These are phyloP conservation scores for Drosophila insularis DNA, from an alignment of 1,140 invertebrate genomes.

Conservation along the genomic window DNA sequence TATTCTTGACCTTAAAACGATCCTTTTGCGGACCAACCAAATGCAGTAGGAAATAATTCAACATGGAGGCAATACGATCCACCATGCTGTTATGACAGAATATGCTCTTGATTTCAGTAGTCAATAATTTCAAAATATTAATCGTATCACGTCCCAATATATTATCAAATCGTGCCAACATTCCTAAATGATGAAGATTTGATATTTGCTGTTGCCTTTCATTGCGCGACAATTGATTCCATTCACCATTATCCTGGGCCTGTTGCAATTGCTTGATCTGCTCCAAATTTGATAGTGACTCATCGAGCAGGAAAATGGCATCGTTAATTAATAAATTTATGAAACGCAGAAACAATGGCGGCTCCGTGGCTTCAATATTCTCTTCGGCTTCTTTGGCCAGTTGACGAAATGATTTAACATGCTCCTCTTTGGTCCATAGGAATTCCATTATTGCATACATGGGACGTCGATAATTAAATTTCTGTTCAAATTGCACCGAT, in stretches of 20 bases:
- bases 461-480: conserved; percentile 97
- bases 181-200: conserved; percentile 90
- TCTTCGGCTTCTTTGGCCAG: conserved; percentile 91
- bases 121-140: conserved; percentile 91
- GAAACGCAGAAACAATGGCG: conserved; percentile 96
- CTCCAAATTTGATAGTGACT: conserved; percentile 93
- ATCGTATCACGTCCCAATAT: conserved; percentile 95
- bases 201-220: conserved; percentile 91
- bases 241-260: conserved; percentile 89
- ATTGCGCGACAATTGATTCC: conserved; percentile 87
- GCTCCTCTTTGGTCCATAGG: conserved; percentile 92
- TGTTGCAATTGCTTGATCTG: conserved; percentile 89
- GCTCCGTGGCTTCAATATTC: conserved; percentile 94
- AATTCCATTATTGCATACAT: conserved; percentile 98
- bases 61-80: conserved; percentile 95
- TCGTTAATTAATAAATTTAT: conserved; percentile 98
- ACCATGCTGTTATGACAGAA: conserved; percentile 96
- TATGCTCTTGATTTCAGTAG: conserved; percentile 92
- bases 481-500: conserved; percentile 97
- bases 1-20: conserved; percentile 95
- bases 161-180: conserved; percentile 95
- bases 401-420: conserved; percentile 88
- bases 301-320: conserved; percentile 94
- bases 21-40: conserved; percentile 94
- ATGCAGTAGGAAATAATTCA: conserved; percentile 96